Base-by-base conservation (phyloP, 2,888 invertebrate species). In the Busseola fusca region DNA sequence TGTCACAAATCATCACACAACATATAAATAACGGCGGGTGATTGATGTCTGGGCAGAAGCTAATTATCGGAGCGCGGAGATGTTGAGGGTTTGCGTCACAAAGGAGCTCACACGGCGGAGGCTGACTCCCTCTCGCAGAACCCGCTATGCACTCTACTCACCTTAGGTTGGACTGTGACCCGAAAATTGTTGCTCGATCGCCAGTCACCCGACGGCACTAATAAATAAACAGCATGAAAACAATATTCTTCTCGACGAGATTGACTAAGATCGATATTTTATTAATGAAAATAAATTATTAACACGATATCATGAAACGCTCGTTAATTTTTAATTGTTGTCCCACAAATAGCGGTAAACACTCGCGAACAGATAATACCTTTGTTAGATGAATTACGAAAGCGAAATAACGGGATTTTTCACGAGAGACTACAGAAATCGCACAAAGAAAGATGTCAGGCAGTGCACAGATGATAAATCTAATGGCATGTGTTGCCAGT, bases 381-480 rank as follows among this genome's bases (percentile, higher is more conserved):
- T 94, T 94, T 93, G 93, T 94, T 93, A 93, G 80, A 92, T 89
- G 91, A 92, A 92, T 93, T 93, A 93, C 92, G 93, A 94, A 93
- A 94, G 93, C 90, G 88, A 92, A 93, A 90, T 95, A 95, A 95
- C 94, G 95, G 95, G 94, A 95, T 92, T 92, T 92, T 92, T 92
- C 91, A 91, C 90, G 92, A 92, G 88, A 92, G 90, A 91, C 90
- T 86, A 92, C 89, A 91, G 89, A 90, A 90, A 92, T 91, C 89
- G 91, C 91, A 93, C 93, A 93, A 93, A 92, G 91, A 93, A 94
- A 93, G 91, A 93, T 92, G 92, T 93, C 93, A 93, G 91, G 85
- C 85, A 81, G 72, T 59, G 80, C 88, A 89, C 89, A 90, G 88
- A 89, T 88, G 75, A 88, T 76, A 86, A 84, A 86, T 73, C 45